Conservation (phyloP, 30 jellyfish, hydroid and myxozoan genomes). For the Clytia hemisphaerica region DNA sequence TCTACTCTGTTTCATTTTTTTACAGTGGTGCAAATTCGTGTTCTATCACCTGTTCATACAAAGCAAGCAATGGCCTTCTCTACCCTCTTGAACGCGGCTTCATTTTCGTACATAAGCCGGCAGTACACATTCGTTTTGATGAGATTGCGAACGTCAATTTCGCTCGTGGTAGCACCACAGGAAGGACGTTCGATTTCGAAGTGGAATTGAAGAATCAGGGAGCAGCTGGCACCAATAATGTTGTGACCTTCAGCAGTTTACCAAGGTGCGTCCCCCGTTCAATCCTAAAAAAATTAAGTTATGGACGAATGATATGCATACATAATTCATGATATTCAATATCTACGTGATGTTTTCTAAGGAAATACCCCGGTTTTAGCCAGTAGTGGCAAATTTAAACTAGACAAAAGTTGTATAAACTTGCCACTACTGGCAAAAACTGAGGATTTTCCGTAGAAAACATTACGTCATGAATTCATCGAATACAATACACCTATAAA, state of each 20-base stretch:
- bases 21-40: slow-evolving; percentile 77
- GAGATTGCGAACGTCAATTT: slow-evolving; percentile 74
- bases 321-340: too few species aligned
- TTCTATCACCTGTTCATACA: slow-evolving; percentile 81
- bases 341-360: too few species aligned
- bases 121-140: slow-evolving; percentile 84
- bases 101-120: slow-evolving; percentile 93
- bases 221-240: too few species aligned
- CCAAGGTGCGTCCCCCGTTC: slow-evolving; percentile 80
- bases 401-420: too few species aligned
- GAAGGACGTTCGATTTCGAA: slow-evolving; percentile 93
- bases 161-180: slow-evolving; percentile 96
- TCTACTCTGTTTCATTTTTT: background rate
- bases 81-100: slow-evolving; percentile 95
- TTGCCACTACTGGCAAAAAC: too few species aligned
- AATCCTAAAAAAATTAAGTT: too few species aligned
- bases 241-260: slow-evolving; percentile 77
- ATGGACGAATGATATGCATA: too few species aligned
- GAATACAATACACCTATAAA: too few species aligned
- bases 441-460: too few species aligned
- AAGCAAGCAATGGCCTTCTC: slow-evolving; percentile 86
- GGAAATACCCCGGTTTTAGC: too few species aligned
- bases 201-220: slow-evolving; percentile 61
- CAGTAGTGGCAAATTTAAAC: too few species aligned
- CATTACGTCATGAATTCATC: too few species aligned